Conservation (phyloP, 2,888 invertebrate species). For the Argyra leucocephala region DNA sequence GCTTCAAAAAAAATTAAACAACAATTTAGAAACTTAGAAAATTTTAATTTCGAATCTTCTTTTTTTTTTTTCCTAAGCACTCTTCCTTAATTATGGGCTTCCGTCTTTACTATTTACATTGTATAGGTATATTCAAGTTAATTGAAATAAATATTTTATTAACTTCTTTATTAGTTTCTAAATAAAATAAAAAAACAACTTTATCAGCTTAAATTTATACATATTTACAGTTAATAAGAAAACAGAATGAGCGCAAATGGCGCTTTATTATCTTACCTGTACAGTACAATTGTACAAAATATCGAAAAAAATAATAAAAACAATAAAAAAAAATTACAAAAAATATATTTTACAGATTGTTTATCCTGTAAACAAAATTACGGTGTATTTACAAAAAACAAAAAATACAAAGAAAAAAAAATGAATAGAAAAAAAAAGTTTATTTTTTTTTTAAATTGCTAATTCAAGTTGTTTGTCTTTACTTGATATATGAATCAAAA, state of each 20-base stretch:
- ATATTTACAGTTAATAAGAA: neutral
- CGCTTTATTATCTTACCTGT: neutral
- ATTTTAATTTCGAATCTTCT: too few species aligned
- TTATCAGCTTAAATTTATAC: neutral
- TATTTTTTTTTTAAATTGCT: neutral
- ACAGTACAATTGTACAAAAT: neutral
- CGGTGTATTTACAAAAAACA: neutral
- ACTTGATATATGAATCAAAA: neutral
- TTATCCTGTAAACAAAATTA: conserved; percentile 4
- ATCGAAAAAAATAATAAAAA: neutral
- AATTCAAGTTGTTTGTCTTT: neutral
- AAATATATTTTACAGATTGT: conserved; percentile 1
- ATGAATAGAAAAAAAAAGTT: neutral
- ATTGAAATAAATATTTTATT: conserved; percentile 1
- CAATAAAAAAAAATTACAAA: neutral
- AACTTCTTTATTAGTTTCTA: neutral
- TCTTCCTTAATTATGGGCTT: too few species aligned
- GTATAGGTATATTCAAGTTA: conserved; percentile 6
- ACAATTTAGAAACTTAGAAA: too few species aligned
- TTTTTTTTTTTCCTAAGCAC: too few species aligned
- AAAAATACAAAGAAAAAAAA: neutral
- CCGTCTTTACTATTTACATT: too few species aligned
- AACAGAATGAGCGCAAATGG: neutral
- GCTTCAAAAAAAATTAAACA: too few species aligned
- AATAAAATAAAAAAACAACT: neutral